Evolutionary conservation across 2,113 vertebrate species (phyloP).

Genomic region (Hystrix cristata): DNA sequence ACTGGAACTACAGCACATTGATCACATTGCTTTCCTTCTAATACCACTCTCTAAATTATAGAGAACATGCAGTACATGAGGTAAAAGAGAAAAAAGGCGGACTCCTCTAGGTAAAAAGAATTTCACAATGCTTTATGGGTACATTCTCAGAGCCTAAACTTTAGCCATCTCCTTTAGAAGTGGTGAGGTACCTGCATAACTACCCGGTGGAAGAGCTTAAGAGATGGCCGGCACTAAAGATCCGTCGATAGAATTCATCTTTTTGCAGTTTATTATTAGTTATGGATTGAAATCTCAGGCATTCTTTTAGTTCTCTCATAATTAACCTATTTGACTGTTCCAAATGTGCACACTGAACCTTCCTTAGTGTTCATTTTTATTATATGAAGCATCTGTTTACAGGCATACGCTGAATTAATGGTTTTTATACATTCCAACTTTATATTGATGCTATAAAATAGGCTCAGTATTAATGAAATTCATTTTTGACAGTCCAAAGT

Average conservation of each 20-base stretch:
- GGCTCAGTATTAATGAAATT: slow-evolving; percentile 58
- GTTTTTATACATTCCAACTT: slow-evolving; percentile 70
- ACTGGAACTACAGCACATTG: neutral
- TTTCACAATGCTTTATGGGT: neutral
- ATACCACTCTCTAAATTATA: neutral
- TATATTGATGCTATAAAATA: slow-evolving; percentile 64
- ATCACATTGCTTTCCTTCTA: slow-evolving; percentile 8
- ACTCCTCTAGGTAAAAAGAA: neutral
- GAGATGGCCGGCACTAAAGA: slow-evolving; percentile 65
- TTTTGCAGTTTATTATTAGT: slow-evolving; percentile 55
- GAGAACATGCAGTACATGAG: neutral
- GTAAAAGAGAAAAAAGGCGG: neutral
- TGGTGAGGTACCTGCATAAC: neutral
- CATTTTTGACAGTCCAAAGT: slow-evolving; percentile 64
- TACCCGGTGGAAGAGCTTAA: slow-evolving; percentile 59
- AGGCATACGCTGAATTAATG: slow-evolving; percentile 54
- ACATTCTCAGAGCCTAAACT: neutral
- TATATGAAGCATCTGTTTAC: slow-evolving; percentile 5
- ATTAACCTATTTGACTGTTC: slow-evolving; percentile 36
- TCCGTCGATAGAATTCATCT: slow-evolving; percentile 56
- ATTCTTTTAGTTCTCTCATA: slow-evolving; percentile 57
- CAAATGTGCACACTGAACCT: slow-evolving; percentile 36
- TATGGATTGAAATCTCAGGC: slow-evolving; percentile 37
- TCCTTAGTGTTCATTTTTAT: slow-evolving; percentile 66
- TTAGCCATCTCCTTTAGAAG: slow-evolving; percentile 29